Percentiles rank a stretch among this genome's conserved stretches.
Conservation (phyloP, 2,888 invertebrate species). For the Ctena decussata region DNA sequence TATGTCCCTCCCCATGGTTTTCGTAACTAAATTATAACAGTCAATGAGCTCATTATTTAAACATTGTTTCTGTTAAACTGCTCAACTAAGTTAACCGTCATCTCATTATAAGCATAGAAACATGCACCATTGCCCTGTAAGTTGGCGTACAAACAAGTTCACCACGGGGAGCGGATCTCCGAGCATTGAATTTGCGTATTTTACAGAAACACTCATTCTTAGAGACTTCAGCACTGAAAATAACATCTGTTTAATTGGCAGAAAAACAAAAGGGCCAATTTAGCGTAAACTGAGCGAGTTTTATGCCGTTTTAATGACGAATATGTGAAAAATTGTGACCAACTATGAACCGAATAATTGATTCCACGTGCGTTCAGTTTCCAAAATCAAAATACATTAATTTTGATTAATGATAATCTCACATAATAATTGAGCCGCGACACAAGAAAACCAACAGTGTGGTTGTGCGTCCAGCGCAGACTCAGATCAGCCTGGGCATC, state of each 20-base stretch:
- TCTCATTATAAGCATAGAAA: not conserved
- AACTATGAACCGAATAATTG: not conserved
- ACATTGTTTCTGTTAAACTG: not conserved
- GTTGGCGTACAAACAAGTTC: not conserved
- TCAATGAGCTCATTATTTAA: too few species aligned
- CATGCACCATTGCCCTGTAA: not conserved
- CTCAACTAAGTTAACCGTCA: not conserved
- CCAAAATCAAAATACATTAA: too few species aligned
- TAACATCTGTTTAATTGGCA: not conserved
- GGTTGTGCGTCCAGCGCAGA: too few species aligned
- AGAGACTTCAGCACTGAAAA: not conserved
- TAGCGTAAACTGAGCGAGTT: constrained; percentile 34
- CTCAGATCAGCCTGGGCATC: too few species aligned
- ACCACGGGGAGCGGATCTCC: not conserved
- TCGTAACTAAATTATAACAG: too few species aligned
- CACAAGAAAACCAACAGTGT: too few species aligned
- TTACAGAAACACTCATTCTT: not conserved
- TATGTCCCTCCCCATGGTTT: too few species aligned
- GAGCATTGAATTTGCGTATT: not conserved
- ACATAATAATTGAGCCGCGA: too few species aligned
- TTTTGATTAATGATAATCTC: too few species aligned
- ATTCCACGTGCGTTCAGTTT: not conserved
- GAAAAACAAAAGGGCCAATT: constrained; percentile 45
- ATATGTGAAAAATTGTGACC: not conserved
- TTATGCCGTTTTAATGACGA: constrained; percentile 1